Conservation (phyloP, 1,140 invertebrate genomes). For the Hyles euphorbiae region DNA sequence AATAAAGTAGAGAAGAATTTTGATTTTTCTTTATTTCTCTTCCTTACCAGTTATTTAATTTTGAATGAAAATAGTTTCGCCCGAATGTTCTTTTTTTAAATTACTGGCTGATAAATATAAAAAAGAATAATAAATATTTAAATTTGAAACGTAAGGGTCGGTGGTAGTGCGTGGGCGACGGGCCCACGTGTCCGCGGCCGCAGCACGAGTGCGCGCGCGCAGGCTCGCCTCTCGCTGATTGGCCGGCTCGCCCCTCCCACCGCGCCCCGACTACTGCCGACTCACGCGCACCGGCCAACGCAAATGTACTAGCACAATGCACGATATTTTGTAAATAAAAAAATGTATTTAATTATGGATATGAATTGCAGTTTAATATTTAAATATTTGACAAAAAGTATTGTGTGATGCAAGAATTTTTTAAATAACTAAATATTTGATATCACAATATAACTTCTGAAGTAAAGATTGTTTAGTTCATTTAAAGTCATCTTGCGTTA, state of each 20-base stretch:
- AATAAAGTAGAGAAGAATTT: no score
- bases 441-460: background rate
- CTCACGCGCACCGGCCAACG: slow-evolving; percentile 22
- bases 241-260: slow-evolving; percentile 59
- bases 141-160: background rate
- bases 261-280: slow-evolving; percentile 32
- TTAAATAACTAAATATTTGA: background rate
- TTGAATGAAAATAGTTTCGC: no score
- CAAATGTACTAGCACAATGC: no score
- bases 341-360: background rate
- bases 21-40: no score
- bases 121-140: background rate
- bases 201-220: slow-evolving; percentile 26
- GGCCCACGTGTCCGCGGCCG: slow-evolving; percentile 35
- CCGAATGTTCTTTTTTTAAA: no score
- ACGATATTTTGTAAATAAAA: no score
- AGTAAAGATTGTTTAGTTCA: background rate
- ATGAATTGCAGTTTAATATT: background rate
- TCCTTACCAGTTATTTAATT: no score
- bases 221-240: slow-evolving; percentile 36
- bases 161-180: slow-evolving; percentile 13
- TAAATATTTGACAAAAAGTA: background rate
- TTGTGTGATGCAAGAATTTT: background rate
- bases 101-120: no score
- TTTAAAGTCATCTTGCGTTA: no score